phyloP scores from a whole-genome alignment of 2,113 vertebrate species.

The Microcebus ravelobensis region DNA sequence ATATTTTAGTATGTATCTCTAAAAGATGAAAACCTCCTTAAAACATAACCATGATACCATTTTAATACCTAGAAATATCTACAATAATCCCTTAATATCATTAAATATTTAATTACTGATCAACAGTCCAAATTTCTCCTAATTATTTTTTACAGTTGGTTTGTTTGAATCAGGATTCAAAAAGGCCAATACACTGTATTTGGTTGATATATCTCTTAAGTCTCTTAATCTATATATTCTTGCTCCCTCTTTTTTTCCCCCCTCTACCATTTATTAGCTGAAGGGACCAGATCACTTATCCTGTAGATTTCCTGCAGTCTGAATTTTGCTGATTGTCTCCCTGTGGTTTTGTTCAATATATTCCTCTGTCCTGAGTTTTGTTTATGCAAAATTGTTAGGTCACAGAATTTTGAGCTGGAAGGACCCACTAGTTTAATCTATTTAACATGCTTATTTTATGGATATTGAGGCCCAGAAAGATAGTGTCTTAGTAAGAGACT shows the following conservation, averaged over 20 bases:
- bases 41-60: conserved; percentile 13
- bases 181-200: neutral
- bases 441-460: conserved; percentile 32
- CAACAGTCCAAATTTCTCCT: neutral
- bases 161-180: conserved; percentile 42
- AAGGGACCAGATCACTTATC: conserved; percentile 4
- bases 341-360: neutral
- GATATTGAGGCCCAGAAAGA: conserved; percentile 9
- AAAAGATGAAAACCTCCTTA: conserved; percentile 17
- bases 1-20: conserved; percentile 38
- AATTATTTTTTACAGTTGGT: neutral
- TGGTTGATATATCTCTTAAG: neutral
- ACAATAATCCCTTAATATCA: conserved; percentile 36
- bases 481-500: neutral
- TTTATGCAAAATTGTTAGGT: neutral
- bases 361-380: neutral
- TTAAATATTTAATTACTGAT: neutral
- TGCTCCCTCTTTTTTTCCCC: neutral
- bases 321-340: neutral
- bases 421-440: neutral
- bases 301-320: neutral
- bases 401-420: conserved; percentile 37
- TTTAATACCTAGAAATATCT: conserved; percentile 51
- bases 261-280: neutral
- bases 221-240: neutral